Evolutionary conservation across 2,113 vertebrate species (phyloP), one percentile per base, ranked within the genome.

Genomic region (Odocoileus hemionus): DNA sequence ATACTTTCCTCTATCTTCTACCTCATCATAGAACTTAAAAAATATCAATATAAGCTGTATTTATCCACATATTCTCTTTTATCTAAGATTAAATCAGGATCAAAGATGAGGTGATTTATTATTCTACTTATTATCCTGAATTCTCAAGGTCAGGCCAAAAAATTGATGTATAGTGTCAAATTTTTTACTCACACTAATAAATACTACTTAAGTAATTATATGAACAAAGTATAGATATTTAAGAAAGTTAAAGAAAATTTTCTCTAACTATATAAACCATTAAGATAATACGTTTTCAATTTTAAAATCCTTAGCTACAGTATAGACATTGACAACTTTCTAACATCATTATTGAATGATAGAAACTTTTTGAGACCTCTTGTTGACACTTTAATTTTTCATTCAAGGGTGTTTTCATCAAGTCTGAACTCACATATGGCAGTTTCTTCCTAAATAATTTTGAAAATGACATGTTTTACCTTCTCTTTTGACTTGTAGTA

Each of bases 371-470:
- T 15, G 52, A 91, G 45, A 55, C 39, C 15, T 64, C 89, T 87
- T 76, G 7, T 39, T 91, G 54, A 83, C 79, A 76, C 4, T 17
- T 76, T 76, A 30, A 52, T 86, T 39, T 86, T 74, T 88, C 39
- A 61, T 88, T 91, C 74, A 61, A 54, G 36, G 7, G 14, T 19
- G 30, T 83, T 92, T 89, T 80, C 26, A 43, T 91, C 61, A 92
- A 39, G 16, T 64, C 61, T 17, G 26, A 92, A 89, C 33, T 92
- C 54, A 86, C 86, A 47, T 21, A 55, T 64, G 47, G 12, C 14
- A 57, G 47, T 96, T 76, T 95, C 26, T 92, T 78, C 36, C 55
- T 64, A 78, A 89, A 89, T 78, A 54, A 88, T 88, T 78, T 96
- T 89, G 39, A 26, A 95, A 96, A 78, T 89, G 25, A 85, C 39